These are phyloP conservation scores for Micoletzkya japonica DNA, from an alignment of 2,888 invertebrate species.

Conservation along the genomic window DNA sequence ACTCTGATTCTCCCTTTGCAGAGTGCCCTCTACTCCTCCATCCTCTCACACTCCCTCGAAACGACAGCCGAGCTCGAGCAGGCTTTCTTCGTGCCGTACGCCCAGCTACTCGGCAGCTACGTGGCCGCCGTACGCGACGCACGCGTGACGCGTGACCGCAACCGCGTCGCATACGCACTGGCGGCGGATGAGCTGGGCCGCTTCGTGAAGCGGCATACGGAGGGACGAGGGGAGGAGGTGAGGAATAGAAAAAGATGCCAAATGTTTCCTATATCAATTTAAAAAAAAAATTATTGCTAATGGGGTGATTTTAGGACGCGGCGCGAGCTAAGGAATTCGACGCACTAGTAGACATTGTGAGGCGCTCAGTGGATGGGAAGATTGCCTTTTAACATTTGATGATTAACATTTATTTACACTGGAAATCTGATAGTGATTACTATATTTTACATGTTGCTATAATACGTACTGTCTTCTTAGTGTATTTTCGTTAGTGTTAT, in stretches of 20 bases:
- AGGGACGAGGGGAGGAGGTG: background rate
- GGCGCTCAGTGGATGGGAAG: slow-evolving; percentile 27
- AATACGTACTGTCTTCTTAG: background rate
- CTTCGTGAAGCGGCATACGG: slow-evolving; percentile 40
- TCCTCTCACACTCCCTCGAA: slow-evolving; percentile 27
- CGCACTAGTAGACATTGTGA: slow-evolving; percentile 38
- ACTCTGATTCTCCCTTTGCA: slow-evolving; percentile 4
- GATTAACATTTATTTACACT: background rate
- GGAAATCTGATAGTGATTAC: background rate
- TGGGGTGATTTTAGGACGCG: background rate
- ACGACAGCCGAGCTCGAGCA: slow-evolving; percentile 33
- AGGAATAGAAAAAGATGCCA: background rate
- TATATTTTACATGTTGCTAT: background rate
- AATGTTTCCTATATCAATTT: background rate
- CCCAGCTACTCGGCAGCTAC: slow-evolving; percentile 44
- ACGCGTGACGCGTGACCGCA: slow-evolving; percentile 41
- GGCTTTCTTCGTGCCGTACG: slow-evolving; percentile 45
- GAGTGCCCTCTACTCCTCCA: slow-evolving; percentile 3
- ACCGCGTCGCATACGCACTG: slow-evolving; percentile 46
- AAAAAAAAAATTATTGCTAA: background rate
- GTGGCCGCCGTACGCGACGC: slow-evolving; percentile 42
- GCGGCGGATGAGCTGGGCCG: slow-evolving; percentile 47
- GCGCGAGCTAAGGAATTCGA: slow-evolving; percentile 32
- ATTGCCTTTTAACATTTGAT: slow-evolving; percentile 22
- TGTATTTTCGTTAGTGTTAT: background rate